Percentiles rank a stretch among this genome's conserved stretches.
These are phyloP conservation scores for Lucilia sericata DNA, from an alignment of 1,140 invertebrate genomes.

Conservation along the genomic window DNA sequence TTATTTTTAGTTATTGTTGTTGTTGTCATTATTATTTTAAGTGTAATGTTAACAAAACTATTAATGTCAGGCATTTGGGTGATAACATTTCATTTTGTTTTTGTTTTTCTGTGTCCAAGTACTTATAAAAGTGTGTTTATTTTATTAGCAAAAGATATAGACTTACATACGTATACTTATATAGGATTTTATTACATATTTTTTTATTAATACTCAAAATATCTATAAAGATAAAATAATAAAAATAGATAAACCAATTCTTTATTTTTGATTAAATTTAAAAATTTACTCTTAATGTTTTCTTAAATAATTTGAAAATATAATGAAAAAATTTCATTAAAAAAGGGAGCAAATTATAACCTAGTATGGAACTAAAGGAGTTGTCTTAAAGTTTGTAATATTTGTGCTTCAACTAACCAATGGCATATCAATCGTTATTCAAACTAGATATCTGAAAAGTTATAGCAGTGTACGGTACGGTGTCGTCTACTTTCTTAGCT, in stretches of 20 bases:
- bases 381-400: too few species aligned
- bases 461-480: too few species aligned
- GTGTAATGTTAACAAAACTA: constrained; percentile 2
- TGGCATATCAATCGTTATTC: too few species aligned
- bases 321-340: background rate
- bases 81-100: background rate
- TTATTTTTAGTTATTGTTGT: background rate
- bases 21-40: background rate
- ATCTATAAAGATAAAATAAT: background rate
- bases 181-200: background rate
- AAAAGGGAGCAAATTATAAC: too few species aligned
- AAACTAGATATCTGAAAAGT: too few species aligned
- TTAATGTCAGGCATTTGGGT: background rate
- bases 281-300: background rate
- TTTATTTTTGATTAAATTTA: background rate
- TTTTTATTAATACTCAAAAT: background rate
- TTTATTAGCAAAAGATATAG: background rate
- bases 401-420: too few species aligned
- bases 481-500: too few species aligned
- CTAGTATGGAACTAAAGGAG: too few species aligned
- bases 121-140: background rate
- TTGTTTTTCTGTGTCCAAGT: background rate
- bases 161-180: background rate
- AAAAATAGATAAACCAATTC: background rate
- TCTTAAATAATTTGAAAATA: background rate